phyloP scores from a whole-genome alignment of 2,888 invertebrate species.

The Sisyra nigra region DNA sequence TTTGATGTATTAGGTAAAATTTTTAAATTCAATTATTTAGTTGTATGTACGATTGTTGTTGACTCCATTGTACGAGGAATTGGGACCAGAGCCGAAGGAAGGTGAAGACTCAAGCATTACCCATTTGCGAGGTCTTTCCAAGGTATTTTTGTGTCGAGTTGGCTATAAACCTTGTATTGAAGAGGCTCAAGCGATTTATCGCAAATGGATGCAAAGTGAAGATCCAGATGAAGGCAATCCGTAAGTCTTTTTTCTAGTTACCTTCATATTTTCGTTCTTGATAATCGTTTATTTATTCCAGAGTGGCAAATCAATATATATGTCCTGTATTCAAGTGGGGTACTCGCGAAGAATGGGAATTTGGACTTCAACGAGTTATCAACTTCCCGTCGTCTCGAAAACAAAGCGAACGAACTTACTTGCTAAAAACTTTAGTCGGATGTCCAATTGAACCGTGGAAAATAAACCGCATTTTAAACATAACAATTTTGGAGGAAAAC shows the following conservation, averaged over 20 bases:
- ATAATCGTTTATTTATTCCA: slow-evolving; percentile 18
- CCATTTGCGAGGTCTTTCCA: slow-evolving; percentile 48
- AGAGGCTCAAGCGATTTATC: slow-evolving; percentile 54
- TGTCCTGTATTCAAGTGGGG: slow-evolving; percentile 77
- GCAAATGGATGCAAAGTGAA: slow-evolving; percentile 56
- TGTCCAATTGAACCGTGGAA: slow-evolving; percentile 58
- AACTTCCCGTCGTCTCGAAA: slow-evolving; percentile 55
- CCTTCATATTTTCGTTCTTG: neutral
- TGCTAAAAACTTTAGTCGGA: slow-evolving; percentile 61
- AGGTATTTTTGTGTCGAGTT: slow-evolving; percentile 56
- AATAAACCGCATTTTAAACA: slow-evolving; percentile 46
- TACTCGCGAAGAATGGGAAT: slow-evolving; percentile 64
- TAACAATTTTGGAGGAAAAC: slow-evolving; percentile 50
- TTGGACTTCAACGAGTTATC: slow-evolving; percentile 58
- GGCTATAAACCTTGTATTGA: slow-evolving; percentile 63
- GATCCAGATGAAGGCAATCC: slow-evolving; percentile 67
- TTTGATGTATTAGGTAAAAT: slow-evolving; percentile 6
- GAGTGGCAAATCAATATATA: slow-evolving; percentile 57
- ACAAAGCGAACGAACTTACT: slow-evolving; percentile 58
- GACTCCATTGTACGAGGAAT: slow-evolving; percentile 54
- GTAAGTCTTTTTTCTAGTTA: slow-evolving; percentile 42
- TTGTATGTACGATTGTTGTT: slow-evolving; percentile 51
- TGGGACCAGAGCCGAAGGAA: slow-evolving; percentile 34
- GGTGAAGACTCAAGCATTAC: slow-evolving; percentile 49
- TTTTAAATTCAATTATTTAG: slow-evolving; percentile 24